These are phyloP conservation scores for Oxygymnocypris stewartii DNA, from an alignment of 2,113 vertebrate genomes.

Conservation along the genomic window DNA sequence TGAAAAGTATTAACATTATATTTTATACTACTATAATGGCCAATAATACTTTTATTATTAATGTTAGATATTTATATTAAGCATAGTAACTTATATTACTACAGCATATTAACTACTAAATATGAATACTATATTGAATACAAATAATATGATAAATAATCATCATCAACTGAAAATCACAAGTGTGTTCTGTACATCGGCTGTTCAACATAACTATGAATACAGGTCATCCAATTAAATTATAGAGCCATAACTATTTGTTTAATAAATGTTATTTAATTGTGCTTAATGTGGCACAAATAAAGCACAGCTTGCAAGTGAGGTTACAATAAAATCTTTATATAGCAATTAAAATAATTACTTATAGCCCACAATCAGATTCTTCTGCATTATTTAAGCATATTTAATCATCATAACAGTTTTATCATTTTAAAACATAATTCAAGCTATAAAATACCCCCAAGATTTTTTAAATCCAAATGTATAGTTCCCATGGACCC, in stretches of 20 bases:
- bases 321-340: neutral
- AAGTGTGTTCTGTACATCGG: neutral
- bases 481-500: neutral
- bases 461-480: neutral
- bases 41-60: neutral
- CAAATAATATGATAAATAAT: neutral
- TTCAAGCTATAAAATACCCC: neutral
- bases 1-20: neutral
- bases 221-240: neutral
- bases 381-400: neutral
- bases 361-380: neutral
- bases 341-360: neutral
- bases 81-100: neutral
- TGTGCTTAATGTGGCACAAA: neutral
- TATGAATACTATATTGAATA: neutral
- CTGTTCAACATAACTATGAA: neutral
- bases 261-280: neutral
- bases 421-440: neutral
- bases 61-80: neutral
- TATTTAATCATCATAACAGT: neutral
- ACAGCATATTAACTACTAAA: neutral
- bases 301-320: neutral
- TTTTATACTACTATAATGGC: neutral
- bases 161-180: neutral
- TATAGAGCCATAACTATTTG: neutral